Evolutionary conservation across 2,113 vertebrate genomes (phyloP).

Genomic region (Myxocyprinus asiaticus): DNA sequence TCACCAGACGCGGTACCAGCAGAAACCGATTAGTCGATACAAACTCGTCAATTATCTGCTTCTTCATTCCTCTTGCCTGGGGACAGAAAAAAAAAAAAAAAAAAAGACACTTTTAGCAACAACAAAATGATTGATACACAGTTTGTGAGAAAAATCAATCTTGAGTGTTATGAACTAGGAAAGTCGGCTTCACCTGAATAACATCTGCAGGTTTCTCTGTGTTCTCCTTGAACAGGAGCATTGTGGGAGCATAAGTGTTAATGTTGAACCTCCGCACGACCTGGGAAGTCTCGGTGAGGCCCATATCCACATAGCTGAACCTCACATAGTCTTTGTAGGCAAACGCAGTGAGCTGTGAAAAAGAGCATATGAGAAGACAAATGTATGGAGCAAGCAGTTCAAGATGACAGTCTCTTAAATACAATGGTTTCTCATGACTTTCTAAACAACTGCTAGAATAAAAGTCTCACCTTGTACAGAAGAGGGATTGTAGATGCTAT

Average conservation of each 20-base stretch:
- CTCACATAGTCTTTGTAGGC: conserved; percentile 86
- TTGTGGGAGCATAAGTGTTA: conserved; percentile 84
- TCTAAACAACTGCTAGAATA: too few relatives aligned
- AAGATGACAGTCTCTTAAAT: not conserved
- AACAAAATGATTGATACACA: not conserved
- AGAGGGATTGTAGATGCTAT: conserved; percentile 79
- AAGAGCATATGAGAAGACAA: not conserved
- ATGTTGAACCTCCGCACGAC: conserved; percentile 84
- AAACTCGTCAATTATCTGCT: conserved; percentile 91
- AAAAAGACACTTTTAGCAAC: not conserved
- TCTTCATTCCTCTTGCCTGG: conserved; percentile 88
- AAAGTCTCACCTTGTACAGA: conserved; percentile 84
- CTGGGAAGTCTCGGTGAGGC: conserved; percentile 68
- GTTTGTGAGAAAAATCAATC: too few relatives aligned
- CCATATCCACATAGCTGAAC: conserved; percentile 87
- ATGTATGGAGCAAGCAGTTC: not conserved
- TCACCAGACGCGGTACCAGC: conserved; percentile 86
- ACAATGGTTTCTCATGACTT: too few relatives aligned
- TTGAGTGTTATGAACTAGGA: too few relatives aligned
- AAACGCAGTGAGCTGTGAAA: conserved; percentile 84
- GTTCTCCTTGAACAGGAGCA: conserved; percentile 93
- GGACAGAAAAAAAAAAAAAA: not conserved
- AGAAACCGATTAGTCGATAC: conserved; percentile 93
- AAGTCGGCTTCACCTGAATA: conserved; percentile 90
- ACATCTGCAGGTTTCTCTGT: conserved; percentile 79